These are phyloP conservation scores for Elephantulus edwardii DNA, from an alignment of 2,113 vertebrate species.

Conservation along the genomic window DNA sequence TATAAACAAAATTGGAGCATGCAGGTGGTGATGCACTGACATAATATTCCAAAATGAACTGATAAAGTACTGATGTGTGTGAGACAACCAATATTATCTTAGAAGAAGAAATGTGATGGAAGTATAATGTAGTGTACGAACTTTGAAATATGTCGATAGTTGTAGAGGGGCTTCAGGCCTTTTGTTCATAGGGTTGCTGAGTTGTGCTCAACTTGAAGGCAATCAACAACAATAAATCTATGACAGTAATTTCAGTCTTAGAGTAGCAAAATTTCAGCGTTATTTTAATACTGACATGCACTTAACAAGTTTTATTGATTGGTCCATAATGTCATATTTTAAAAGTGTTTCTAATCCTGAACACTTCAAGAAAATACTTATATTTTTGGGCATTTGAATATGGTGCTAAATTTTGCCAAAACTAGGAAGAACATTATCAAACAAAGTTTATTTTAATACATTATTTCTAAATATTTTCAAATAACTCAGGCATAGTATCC, in stretches of 20 bases:
- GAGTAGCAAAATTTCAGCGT: neutral
- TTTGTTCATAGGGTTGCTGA: too few relatives aligned
- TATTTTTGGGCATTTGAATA: neutral
- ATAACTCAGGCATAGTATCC: neutral
- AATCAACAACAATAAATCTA: too few relatives aligned
- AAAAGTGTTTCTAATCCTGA: neutral
- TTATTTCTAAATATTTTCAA: conserved; percentile 53
- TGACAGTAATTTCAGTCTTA: neutral
- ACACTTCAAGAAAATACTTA: neutral
- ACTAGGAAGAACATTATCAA: neutral
- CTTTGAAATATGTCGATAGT: too few relatives aligned
- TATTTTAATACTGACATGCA: neutral
- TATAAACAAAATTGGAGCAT: neutral
- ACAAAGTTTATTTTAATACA: conserved; percentile 9
- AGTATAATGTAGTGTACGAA: neutral
- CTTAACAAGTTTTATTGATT: conserved; percentile 7
- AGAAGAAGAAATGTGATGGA: neutral
- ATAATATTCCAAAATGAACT: neutral
- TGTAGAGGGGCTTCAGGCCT: too few relatives aligned
- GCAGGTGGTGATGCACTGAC: neutral
- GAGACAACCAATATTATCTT: neutral
- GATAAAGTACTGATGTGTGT: neutral
- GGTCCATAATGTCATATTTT: neutral
- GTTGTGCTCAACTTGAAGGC: too few relatives aligned
- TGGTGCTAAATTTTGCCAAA: neutral